These are phyloP conservation scores for Pseudococcus jackbeardsleyi DNA, from an alignment of 2,888 invertebrate species.

Conservation along the genomic window DNA sequence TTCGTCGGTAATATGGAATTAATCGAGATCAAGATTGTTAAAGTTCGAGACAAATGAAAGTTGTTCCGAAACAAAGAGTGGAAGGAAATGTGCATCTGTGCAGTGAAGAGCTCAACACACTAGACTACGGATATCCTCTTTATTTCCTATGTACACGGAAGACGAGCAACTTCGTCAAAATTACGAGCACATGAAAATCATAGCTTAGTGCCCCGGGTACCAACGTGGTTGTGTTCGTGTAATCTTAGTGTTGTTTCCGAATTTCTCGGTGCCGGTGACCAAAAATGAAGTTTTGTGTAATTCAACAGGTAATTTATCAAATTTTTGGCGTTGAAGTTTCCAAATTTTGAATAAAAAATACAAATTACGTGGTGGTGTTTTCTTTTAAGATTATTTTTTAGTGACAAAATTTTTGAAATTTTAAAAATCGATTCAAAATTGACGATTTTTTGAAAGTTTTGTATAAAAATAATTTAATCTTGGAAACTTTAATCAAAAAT, in stretches of 20 bases:
- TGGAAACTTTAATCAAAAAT: no score
- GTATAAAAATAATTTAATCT: no score
- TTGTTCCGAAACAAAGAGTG: slow-evolving; percentile 58
- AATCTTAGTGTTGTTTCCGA: not conserved
- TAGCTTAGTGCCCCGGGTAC: slow-evolving; percentile 14
- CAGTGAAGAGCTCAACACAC: slow-evolving; percentile 24
- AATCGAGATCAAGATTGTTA: slow-evolving; percentile 36
- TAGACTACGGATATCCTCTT: slow-evolving; percentile 50
- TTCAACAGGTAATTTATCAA: slow-evolving; percentile 5
- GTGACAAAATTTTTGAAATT: not conserved
- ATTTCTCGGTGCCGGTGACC: not conserved
- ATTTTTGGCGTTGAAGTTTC: slow-evolving; percentile 7
- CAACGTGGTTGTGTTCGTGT: not conserved
- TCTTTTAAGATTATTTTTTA: not conserved
- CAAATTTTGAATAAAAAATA: not conserved
- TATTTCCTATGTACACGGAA: slow-evolving; percentile 55
- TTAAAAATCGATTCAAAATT: no score
- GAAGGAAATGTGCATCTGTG: slow-evolving; percentile 53
- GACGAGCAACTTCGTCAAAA: slow-evolving; percentile 38
- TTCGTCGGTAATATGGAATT: slow-evolving; percentile 47
- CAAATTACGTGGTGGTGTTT: not conserved
- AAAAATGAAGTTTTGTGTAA: slow-evolving; percentile 27
- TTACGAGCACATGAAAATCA: slow-evolving; percentile 20
- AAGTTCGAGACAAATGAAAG: slow-evolving; percentile 59
- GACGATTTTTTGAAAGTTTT: no score